Conservation (phyloP, 1,140 invertebrate genomes). For the Probaryconus sp. region DNA sequence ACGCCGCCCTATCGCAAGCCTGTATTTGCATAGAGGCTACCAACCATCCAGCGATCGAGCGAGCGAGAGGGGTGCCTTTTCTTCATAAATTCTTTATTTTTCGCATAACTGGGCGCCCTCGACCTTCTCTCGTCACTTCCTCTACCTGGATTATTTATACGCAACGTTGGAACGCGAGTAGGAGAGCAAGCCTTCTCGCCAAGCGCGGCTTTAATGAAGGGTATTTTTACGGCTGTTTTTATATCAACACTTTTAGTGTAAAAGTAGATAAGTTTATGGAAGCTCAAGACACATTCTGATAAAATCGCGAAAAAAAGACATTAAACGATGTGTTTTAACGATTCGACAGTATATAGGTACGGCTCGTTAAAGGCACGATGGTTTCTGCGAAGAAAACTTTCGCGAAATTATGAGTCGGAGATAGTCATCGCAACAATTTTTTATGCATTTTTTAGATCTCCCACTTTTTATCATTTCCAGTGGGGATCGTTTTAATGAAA, state of each 20-base stretch:
- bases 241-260: conserved; percentile 23
- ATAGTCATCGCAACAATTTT: conserved; percentile 30
- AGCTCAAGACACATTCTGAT: conserved; percentile 31
- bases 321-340: conserved; percentile 51
- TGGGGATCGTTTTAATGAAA: conserved; percentile 26
- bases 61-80: conserved; percentile 43
- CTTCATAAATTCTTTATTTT: conserved; percentile 64
- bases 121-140: conserved; percentile 29
- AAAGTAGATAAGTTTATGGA: conserved; percentile 50
- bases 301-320: conserved; percentile 31
- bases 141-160: conserved; percentile 61
- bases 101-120: conserved; percentile 33
- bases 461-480: conserved; percentile 21
- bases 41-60: too few species aligned
- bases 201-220: conserved; percentile 47
- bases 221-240: conserved; percentile 39
- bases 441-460: conserved; percentile 15
- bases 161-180: conserved; percentile 18
- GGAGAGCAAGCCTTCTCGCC: conserved; percentile 10
- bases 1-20: conserved; percentile 56
- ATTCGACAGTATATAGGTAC: conserved; percentile 26
- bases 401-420: conserved; percentile 27
- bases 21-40: conserved; percentile 69
- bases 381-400: conserved; percentile 22
- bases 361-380: conserved; percentile 33